Base-by-base conservation (phyloP, 2,797 vertebrate species). In the Rhincodon typus region DNA sequence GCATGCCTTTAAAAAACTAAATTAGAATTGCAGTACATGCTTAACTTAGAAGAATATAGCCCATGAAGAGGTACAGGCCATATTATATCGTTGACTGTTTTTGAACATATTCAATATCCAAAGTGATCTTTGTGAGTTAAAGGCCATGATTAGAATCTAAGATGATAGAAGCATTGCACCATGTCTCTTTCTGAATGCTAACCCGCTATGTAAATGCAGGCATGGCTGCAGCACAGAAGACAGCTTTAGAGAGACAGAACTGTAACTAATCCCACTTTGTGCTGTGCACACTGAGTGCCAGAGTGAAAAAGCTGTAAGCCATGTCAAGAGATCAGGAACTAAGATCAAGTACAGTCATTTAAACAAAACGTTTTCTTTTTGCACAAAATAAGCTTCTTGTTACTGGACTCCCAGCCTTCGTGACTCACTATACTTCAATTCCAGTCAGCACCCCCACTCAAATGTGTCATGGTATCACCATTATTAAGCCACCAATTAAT, bases 391-490 rank as follows among this genome's bases (percentile, higher is more conserved):
- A 93, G 90, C 19, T 93, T 23, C 23, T 69, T 93, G 90, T 69
- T 93, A 67, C n/a, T 42, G 90, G n/a, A 67, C 66, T 42, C 19
- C 57, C n/a, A 42, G 62, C 90, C 90, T n/a, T 93, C 19, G 19
- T 93, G 90, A 93, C 90, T 93, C 90, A 93, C 62, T 38, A 3
- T 67, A 67, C 62, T 69, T 69, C 19, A 69, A 42, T 93, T 93
- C 90, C 90, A n/a, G 66, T 69, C 90, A 93, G 38, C n/a, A 13
- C n/a, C 90, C 38, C 66, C 90, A 69, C 90, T 93, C 66, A 93
- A 69, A 93, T 69, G 62, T 93, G 90, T 93, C 90, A 93, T 25
- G 62, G 90, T 69, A n/a, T 30, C 62, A 67, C 62, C n/a, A n/a
- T 93, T 19, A 93, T 66, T n/a, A 67, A 67, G 38, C 90, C 90